These are phyloP conservation scores for Parelbella ahira DNA, from an alignment of 2,888 invertebrate genomes.

Conservation along the genomic window DNA sequence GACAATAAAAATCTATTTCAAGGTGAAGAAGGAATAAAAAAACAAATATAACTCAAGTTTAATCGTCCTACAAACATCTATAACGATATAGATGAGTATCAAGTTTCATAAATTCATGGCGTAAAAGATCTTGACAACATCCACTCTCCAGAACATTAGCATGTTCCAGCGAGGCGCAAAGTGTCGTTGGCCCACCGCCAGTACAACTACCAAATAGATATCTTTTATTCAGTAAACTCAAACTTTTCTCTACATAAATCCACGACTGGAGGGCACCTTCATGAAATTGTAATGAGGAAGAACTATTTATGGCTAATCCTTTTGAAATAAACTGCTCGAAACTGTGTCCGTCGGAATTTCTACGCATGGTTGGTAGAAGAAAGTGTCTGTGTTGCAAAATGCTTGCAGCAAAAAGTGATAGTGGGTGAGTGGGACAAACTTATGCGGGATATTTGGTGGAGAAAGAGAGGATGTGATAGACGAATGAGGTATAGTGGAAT, in stretches of 20 bases:
- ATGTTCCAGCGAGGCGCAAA: conserved; percentile 39
- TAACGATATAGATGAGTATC: conserved; percentile 11
- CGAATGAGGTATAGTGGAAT: conserved; percentile 54
- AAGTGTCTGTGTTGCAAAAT: conserved; percentile 52
- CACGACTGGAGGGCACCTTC: conserved; percentile 64
- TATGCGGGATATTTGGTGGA: conserved; percentile 32
- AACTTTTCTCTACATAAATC: conserved; percentile 76
- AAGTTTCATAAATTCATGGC: conserved; percentile 25
- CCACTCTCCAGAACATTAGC: conserved; percentile 23
- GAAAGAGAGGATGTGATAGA: conserved; percentile 45
- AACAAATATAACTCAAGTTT: no score
- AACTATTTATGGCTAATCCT: conserved; percentile 79
- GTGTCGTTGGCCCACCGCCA: conserved; percentile 63
- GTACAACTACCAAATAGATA: conserved; percentile 69
- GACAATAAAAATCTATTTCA: no score
- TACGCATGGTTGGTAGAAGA: conserved; percentile 55
- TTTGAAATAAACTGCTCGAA: conserved; percentile 69
- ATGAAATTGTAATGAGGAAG: conserved; percentile 77
- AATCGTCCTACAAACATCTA: no score
- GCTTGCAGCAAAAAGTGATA: conserved; percentile 51
- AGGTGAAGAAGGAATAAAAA: no score
- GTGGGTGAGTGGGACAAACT: conserved; percentile 41
- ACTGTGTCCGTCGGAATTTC: conserved; percentile 52
- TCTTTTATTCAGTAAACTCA: conserved; percentile 77
- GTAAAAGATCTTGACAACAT: conserved; percentile 29